Evolutionary conservation across 2,113 vertebrate species (phyloP).

Genomic region (Dasypus novemcinctus): DNA sequence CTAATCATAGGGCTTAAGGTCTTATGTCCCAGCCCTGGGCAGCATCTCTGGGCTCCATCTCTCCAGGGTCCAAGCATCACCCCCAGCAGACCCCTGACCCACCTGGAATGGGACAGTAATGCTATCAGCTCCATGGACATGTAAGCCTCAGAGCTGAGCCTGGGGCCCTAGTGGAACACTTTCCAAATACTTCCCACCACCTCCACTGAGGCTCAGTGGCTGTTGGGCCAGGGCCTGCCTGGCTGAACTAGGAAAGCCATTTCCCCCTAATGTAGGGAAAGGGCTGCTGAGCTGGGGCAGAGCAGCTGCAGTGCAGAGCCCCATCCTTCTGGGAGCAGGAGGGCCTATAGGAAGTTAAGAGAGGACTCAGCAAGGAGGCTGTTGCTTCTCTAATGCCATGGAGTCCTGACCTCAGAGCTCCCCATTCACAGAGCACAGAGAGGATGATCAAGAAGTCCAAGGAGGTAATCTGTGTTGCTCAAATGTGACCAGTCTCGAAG

Average conservation of each 20-base stretch:
- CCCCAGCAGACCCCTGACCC: not conserved
- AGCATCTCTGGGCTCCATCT: not conserved
- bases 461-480: too few species aligned
- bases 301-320: not conserved
- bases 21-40: not conserved
- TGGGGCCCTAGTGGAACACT: too few species aligned
- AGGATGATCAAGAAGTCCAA: not conserved
- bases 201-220: too few species aligned
- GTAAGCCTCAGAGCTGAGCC: not conserved
- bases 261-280: not conserved
- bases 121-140: rapidly evolving
- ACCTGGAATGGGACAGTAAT: not conserved
- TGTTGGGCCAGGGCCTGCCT: too few species aligned
- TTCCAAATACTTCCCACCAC: too few species aligned
- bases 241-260: too few species aligned
- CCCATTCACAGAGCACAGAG: too few species aligned
- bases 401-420: too few species aligned
- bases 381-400: too few species aligned
- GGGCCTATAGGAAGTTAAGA: not conserved
- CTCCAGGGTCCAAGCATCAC: not conserved
- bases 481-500: too few species aligned
- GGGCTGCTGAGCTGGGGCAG: not conserved
- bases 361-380: too few species aligned
- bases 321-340: not conserved
- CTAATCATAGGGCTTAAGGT: not conserved